Base-by-base conservation (phyloP, 2,113 vertebrate species). In the Turnix velox region DNA sequence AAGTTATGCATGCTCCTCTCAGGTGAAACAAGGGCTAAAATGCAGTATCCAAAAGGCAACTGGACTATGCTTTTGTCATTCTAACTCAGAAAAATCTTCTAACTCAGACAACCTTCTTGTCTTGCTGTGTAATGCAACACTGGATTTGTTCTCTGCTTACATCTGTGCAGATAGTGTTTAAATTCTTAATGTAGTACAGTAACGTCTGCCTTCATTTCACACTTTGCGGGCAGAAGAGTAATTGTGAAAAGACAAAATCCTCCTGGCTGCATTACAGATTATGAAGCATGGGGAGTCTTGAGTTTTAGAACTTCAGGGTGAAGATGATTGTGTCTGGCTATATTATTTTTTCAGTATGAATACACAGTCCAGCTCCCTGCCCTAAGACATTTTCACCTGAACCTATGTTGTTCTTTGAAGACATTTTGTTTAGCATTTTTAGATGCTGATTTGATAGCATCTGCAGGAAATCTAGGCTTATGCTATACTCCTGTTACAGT, bases 401-500 rank as follows among this genome's bases (percentile, higher is more conserved):
- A 69, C 28, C 24, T 66, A 2, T 58, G 14, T n/a, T 75, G 9
- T 24, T 78, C n/a, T 71, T 81, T 40, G 33, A 55, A 75, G 4
- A n/a, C 24, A 61, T 18, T 87, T 74, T 71, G 9, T 51, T 33
- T 69, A 74, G 43, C 13, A 6, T 69, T 71, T 72, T 66, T 52
- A 24, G 69, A 14, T 42, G 16, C 27, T 55, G 31, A 69, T 62
- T 81, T 67, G 12, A 69, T 31, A 71, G 30, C 8, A 4, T 81
- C 13, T 14, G 6, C 43, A 54, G 35, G 54, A 87, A 74, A 84
- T 42, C 14, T 54, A 58, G 28, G 57, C 46, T 74, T 57, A 42
- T 25, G 19, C 5, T 61, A 57, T 0, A 1, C 8, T 77, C 14
- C 10, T 1, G 1, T 63, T 74, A 23, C 2, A 24, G 11, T 67